Percentiles rank a stretch among this genome's conserved stretches.
phyloP scores from a whole-genome alignment of 2,113 vertebrate species.

The Stegostoma tigrinum region DNA sequence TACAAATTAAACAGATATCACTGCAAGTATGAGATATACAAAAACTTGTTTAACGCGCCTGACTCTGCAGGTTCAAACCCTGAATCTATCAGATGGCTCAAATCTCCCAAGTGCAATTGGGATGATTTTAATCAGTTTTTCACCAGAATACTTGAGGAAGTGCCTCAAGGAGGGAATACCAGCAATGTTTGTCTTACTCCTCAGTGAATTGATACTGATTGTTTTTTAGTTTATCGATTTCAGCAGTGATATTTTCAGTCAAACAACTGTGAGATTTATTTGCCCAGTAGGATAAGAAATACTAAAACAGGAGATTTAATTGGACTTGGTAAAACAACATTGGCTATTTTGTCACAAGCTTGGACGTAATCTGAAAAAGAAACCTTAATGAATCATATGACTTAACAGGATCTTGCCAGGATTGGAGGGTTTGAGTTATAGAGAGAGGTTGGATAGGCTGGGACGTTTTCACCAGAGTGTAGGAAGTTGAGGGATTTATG shows the following conservation, averaged over 20 bases:
- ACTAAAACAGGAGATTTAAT: background rate
- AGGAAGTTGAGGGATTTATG: too few relatives aligned
- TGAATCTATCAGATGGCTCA: background rate
- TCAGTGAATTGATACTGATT: background rate
- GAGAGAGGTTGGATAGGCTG: too few relatives aligned
- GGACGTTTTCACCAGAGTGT: too few relatives aligned
- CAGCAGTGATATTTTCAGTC: background rate
- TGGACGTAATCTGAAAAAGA: background rate
- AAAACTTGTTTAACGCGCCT: background rate
- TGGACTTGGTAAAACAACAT: background rate
- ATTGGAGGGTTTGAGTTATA: too few relatives aligned
- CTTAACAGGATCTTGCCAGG: background rate
- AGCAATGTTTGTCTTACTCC: background rate
- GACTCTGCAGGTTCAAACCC: background rate
- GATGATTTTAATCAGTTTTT: background rate
- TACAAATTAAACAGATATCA: background rate
- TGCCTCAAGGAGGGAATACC: background rate
- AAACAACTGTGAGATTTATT: background rate
- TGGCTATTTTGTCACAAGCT: background rate
- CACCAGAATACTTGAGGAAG: background rate
- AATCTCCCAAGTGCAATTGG: background rate
- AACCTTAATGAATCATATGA: background rate
- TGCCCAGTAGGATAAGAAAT: background rate
- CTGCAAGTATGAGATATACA: background rate
- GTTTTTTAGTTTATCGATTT: background rate